Evolutionary conservation across 1,140 invertebrate genomes (phyloP).

Genomic region (Copidosoma floridanum): DNA sequence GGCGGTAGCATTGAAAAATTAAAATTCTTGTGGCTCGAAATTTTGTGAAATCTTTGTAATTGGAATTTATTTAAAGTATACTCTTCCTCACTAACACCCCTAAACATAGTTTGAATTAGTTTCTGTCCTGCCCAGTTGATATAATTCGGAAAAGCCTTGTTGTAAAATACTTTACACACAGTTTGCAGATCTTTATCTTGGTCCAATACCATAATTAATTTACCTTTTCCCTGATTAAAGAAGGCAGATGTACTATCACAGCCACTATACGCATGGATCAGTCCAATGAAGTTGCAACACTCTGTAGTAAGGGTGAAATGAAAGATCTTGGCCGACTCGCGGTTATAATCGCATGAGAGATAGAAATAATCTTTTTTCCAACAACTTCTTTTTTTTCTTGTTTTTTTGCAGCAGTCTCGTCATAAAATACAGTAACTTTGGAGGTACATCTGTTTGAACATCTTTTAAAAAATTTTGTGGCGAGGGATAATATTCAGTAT

Average conservation of each 20-base stretch:
- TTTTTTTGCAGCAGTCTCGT: too few species aligned
- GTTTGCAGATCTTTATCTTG: not conserved
- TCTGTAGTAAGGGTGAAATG: too few species aligned
- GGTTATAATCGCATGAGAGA: too few species aligned
- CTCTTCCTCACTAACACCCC: not conserved
- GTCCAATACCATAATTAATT: slow-evolving; percentile 31
- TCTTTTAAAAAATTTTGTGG: too few species aligned
- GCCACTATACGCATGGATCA: slow-evolving; percentile 45
- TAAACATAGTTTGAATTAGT: not conserved
- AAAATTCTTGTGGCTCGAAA: too few species aligned
- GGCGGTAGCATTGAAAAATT: too few species aligned
- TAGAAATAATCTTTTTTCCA: too few species aligned
- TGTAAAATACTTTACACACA: not conserved
- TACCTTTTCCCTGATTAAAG: slow-evolving; percentile 43
- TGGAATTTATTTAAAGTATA: not conserved
- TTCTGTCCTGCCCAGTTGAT: not conserved
- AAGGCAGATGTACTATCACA: slow-evolving; percentile 46
- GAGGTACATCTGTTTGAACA: too few species aligned
- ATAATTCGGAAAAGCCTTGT: not conserved
- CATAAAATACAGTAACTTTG: too few species aligned
- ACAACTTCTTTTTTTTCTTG: too few species aligned
- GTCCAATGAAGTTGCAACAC: slow-evolving; percentile 41
- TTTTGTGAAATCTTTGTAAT: not conserved
- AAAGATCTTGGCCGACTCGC: too few species aligned
- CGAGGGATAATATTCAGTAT: too few species aligned